Evolutionary conservation across 2,113 vertebrate species (phyloP), one percentile per base, ranked within the genome.

Genomic region (Coptodon rendalli): DNA sequence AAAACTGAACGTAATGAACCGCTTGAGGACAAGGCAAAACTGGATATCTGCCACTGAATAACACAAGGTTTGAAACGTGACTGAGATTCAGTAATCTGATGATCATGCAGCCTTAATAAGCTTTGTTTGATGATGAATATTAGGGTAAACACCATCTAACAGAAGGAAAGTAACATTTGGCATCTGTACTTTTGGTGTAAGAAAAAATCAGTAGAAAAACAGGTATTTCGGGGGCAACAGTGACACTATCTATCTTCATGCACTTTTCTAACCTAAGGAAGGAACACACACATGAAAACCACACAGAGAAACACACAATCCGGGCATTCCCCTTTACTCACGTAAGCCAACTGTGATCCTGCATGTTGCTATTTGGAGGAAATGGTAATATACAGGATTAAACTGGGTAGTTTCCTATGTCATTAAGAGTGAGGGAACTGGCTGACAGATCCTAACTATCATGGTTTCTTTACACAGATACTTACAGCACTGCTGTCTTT

Each of bases 261-360:
- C 98, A 98, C 91, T 87, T 93, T 63, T 91, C 97, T 95, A 97
- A 96, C 95, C 96, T 96, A 22, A 94, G 22, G 86, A 90, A 90
- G 80, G 84, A 94, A 95, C 94, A 97, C 90, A 92, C 92, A 86
- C 91, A 68, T 24, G 89, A 96, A 98, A 96, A 96, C 95, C 95
- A 94, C 96, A 97, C 97, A 97, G 96, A 95, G 94, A 95, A 96
- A 91, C 89, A 95, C 94, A 96, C 94, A 22, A 22, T 87, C 87
- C 86, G 86, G 91, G 97, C 94, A 97, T 96, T 96, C 96, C 95
- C 96, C 95, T 94, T 98, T 97, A 97, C 97, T 97, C 97, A 97
- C 97, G 97, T 88, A 96, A 95, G 96, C 94, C 89, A 97, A 98
- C 97, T 99, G 96, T 95, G 95, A 90, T 96, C 97, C 96, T 95